Conservation (phyloP, 35 echinoderm and acorn worm species). For the Holothuria glaberrima region DNA sequence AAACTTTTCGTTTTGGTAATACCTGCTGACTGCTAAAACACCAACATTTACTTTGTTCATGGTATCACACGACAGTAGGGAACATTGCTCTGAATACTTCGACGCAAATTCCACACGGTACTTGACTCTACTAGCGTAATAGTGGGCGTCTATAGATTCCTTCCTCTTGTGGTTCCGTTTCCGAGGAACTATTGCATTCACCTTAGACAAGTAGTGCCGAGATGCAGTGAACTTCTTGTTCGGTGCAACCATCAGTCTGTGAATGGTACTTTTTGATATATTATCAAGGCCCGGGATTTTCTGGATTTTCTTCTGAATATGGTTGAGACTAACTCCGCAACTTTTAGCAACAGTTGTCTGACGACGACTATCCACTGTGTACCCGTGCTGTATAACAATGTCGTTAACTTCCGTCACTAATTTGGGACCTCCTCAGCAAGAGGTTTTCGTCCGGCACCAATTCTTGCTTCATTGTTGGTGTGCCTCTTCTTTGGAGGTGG, state of each 20-base stretch:
- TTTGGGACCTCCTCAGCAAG: conserved; percentile 9
- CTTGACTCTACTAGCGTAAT: neutral
- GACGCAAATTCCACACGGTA: neutral
- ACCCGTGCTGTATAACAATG: neutral
- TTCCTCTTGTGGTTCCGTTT: conserved; percentile 36
- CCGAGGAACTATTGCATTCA: conserved; percentile 41
- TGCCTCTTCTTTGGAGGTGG: conserved; percentile 8
- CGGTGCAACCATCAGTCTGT: conserved; percentile 5
- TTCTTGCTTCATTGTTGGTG: conserved; percentile 8
- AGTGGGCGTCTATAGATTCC: conserved; percentile 18
- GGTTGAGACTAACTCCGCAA: conserved; percentile 5
- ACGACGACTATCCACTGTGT: neutral
- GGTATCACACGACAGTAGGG: conserved; percentile 40
- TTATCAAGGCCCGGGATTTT: neutral
- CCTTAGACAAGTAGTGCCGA: neutral
- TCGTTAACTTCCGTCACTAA: conserved; percentile 8
- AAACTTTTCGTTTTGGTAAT: conserved; percentile 47
- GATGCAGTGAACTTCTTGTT: conserved; percentile 17
- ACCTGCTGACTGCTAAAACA: conserved; percentile 33
- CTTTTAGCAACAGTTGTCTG: neutral
- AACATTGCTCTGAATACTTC: neutral
- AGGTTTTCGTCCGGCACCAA: neutral
- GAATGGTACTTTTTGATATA: conserved; percentile 12
- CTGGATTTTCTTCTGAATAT: neutral
- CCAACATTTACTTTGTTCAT: conserved; percentile 51